These are phyloP conservation scores for Cephus cinctus DNA, from an alignment of 1,140 invertebrate genomes.

Conservation along the genomic window DNA sequence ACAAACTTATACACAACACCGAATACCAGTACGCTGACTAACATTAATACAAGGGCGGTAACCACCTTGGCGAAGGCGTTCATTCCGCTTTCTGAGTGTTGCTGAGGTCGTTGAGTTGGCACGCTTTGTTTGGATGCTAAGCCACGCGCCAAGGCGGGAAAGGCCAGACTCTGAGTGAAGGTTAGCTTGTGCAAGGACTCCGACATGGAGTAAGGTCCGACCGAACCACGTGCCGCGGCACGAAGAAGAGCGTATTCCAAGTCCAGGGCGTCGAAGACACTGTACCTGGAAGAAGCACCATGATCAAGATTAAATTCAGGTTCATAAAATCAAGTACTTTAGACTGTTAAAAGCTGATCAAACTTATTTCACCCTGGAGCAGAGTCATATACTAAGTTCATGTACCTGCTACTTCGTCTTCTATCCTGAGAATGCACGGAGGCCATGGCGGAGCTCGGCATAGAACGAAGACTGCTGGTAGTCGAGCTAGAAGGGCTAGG, in stretches of 20 bases:
- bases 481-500: conserved; percentile 53
- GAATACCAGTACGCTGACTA: conserved; percentile 73
- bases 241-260: conserved; percentile 68
- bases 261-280: conserved; percentile 70
- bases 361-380: neutral
- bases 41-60: conserved; percentile 67
- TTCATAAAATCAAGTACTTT: neutral
- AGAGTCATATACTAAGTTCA: neutral
- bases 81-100: conserved; percentile 64
- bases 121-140: conserved; percentile 66
- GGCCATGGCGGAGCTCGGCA: conserved; percentile 45
- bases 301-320: neutral
- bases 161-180: conserved; percentile 73
- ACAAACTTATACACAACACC: conserved; percentile 75
- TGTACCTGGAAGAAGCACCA: conserved; percentile 53
- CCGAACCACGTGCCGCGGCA: conserved; percentile 68
- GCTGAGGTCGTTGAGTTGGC: conserved; percentile 57
- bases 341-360: neutral
- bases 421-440: conserved; percentile 48
- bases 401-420: conserved; percentile 49
- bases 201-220: conserved; percentile 70
- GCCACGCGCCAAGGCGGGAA: conserved; percentile 70
- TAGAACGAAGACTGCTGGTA: conserved; percentile 54
- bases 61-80: conserved; percentile 72
- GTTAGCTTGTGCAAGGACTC: conserved; percentile 74